These are phyloP conservation scores for Andrena praecox DNA, from an alignment of 2,888 invertebrate species.

Conservation along the genomic window DNA sequence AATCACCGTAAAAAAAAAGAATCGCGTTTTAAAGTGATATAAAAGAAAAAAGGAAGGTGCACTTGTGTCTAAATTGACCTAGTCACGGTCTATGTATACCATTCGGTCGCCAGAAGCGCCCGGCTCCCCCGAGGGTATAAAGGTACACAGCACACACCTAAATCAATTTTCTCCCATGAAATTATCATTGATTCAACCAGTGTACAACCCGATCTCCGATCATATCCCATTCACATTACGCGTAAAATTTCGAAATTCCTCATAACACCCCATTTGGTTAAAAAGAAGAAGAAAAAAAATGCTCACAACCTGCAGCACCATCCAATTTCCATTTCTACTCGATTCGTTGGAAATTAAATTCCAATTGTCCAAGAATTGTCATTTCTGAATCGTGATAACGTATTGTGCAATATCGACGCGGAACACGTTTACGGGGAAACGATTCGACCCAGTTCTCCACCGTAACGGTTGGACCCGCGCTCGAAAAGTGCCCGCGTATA, in stretches of 20 bases:
- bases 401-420: constrained; percentile 24
- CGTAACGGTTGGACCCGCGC: not conserved
- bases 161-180: too few relatives aligned
- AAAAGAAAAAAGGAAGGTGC: too few relatives aligned
- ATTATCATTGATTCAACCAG: too few relatives aligned
- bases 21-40: too few relatives aligned
- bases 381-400: constrained; percentile 8
- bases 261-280: not conserved
- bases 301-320: not conserved
- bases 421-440: constrained; percentile 17
- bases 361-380: constrained; percentile 7
- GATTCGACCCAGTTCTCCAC: constrained; percentile 20
- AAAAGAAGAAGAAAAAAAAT: not conserved
- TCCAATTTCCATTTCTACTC: constrained; percentile 7
- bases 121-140: too few relatives aligned
- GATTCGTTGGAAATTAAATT: constrained; percentile 10
- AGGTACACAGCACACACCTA: too few relatives aligned
- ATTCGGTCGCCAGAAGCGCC: too few relatives aligned
- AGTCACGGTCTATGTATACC: too few relatives aligned
- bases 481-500: constrained; percentile 13
- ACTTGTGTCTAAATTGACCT: too few relatives aligned
- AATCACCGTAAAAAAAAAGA: too few relatives aligned
- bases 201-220: too few relatives aligned
- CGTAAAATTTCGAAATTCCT: not conserved
- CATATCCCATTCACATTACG: too few relatives aligned